Evolutionary conservation across 1,140 invertebrate genomes (phyloP).

Genomic region (Lithobius niger): DNA sequence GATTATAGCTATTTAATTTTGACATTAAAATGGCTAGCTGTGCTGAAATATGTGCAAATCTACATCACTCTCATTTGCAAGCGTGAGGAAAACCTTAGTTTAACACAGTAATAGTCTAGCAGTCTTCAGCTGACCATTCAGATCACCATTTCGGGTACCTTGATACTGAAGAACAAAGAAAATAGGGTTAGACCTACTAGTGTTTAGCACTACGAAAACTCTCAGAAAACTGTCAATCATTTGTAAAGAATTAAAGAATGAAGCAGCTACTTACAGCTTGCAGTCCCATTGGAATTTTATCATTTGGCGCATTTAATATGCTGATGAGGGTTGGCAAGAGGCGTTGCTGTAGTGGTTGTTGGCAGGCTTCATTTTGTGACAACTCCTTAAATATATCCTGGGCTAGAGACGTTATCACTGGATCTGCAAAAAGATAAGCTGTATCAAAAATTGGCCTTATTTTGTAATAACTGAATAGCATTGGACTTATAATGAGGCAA

Average conservation of each 20-base stretch:
- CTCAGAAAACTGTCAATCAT: neutral
- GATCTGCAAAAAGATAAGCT: slow-evolving; percentile 49
- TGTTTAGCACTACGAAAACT: neutral
- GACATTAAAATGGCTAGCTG: too few relatives aligned
- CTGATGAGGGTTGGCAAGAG: slow-evolving; percentile 55
- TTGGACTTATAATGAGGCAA: too few relatives aligned
- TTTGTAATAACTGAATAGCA: too few relatives aligned
- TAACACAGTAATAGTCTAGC: too few relatives aligned
- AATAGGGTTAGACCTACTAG: neutral
- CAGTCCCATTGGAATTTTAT: slow-evolving; percentile 25
- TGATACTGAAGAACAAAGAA: too few relatives aligned
- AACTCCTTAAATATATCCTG: slow-evolving; percentile 54
- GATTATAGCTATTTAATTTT: too few relatives aligned
- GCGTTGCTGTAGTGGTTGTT: slow-evolving; percentile 45
- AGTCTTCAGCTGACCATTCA: too few relatives aligned
- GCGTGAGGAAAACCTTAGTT: too few relatives aligned
- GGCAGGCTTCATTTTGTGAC: slow-evolving; percentile 46
- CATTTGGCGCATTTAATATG: slow-evolving; percentile 39
- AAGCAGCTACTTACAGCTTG: slow-evolving; percentile 30
- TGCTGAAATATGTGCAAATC: too few relatives aligned
- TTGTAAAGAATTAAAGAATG: neutral
- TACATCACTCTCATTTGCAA: too few relatives aligned
- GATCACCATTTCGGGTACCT: too few relatives aligned
- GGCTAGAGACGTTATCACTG: slow-evolving; percentile 44
- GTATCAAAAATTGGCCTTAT: too few relatives aligned